Evolutionary conservation across 1,140 invertebrate genomes (phyloP), one percentile per base, ranked within the genome.

Genomic region (Trichonephila clavata): DNA sequence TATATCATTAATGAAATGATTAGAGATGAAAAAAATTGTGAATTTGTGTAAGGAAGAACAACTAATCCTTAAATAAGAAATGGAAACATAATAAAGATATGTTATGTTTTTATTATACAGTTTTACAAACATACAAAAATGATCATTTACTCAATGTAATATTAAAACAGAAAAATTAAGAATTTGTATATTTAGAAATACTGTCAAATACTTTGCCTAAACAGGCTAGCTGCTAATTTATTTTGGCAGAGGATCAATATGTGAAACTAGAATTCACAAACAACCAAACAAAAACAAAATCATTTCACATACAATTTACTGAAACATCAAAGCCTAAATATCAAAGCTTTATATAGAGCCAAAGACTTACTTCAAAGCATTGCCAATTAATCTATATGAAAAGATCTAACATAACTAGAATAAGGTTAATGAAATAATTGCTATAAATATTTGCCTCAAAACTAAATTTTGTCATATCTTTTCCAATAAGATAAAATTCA

Each of bases 121-220:
- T 80, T 91, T 83, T 91, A 91, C 90, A 92, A 92, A 92, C 90
- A 92, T 92, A 92, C 90, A 92, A 92, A 92, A 92, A 50, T 71
- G 32, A 27, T 87, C 32, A 63, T 63, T 90, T 81, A 90, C 88
- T 90, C 32, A 90, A 90, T 43, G 43, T 32, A 50, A 65, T 32
- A 2, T 86, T 83, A 86, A 92, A 86, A 68, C 20, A 27, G n/a
- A 83, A 60, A 86, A n/a, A 92, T 32, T 16, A 84, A 84, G 24
- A 21, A 32, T n/a, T 24, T 84, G 27, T 60, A 84, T 27, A 39
- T 59, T 63, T 63, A 87, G 50, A 87, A 84, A 87, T 87, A 63
- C 59, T 63, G 60, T 63, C 13, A 87, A 87, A 87, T n/a, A 21
- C 68, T 65, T 65, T 89, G 57, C 87, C 63, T 57, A 57, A 59